Conservation (phyloP, 2,797 vertebrate genomes). For the Antrozous pallidus region DNA sequence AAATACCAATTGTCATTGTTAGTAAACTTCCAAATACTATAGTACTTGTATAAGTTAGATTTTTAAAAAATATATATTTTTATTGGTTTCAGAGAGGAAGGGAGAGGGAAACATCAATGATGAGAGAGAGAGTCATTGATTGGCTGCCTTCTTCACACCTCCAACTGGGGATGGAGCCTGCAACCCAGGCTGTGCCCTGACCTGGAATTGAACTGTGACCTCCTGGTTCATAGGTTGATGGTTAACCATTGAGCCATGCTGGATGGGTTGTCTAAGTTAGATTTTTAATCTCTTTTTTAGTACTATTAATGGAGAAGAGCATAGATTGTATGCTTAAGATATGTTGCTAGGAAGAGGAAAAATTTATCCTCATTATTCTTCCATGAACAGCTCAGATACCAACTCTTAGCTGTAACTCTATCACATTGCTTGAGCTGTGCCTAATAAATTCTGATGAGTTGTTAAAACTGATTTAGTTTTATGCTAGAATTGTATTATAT, state of each 20-base stretch:
- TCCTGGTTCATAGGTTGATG: no score
- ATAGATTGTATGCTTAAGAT: background rate
- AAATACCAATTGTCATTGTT: background rate
- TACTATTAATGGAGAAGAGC: background rate
- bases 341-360: background rate
- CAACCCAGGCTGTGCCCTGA: no score
- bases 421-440: background rate
- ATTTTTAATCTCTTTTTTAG: background rate
- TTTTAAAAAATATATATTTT: background rate
- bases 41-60: background rate
- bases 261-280: background rate
- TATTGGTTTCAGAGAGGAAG: no score
- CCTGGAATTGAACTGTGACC: no score
- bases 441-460: conserved; percentile 54
- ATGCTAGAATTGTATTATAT: conserved; percentile 8
- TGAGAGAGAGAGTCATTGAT: no score
- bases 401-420: background rate
- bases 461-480: conserved; percentile 60
- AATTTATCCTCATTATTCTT: conserved; percentile 7
- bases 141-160: no score
- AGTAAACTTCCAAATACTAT: background rate
- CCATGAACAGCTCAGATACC: conserved; percentile 7
- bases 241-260: no score
- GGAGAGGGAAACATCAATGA: no score
- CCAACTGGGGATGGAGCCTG: no score